These are phyloP conservation scores for Turnix velox DNA, from an alignment of 2,113 vertebrate genomes.

Conservation along the genomic window DNA sequence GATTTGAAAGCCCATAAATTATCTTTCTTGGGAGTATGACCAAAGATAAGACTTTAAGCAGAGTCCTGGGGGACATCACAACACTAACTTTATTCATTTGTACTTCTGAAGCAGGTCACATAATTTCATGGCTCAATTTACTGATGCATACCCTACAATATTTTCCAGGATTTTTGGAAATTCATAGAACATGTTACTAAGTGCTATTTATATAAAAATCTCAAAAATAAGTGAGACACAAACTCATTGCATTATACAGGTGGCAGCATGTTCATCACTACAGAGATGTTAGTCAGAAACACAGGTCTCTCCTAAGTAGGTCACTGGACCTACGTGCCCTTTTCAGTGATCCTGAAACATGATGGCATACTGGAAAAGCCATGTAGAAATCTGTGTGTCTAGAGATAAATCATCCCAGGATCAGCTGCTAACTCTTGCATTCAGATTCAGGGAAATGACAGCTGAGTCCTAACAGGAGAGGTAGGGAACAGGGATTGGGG, in stretches of 20 bases:
- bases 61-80: neutral
- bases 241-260: neutral
- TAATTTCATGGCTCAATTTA: neutral
- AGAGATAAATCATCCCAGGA: conserved; percentile 30
- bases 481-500: neutral
- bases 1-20: conserved; percentile 21
- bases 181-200: neutral
- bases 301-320: neutral
- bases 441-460: conserved; percentile 21
- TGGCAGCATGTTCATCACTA: neutral
- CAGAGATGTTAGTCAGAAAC: conserved; percentile 4
- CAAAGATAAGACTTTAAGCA: neutral
- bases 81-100: neutral
- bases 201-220: neutral
- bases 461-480: conserved; percentile 14
- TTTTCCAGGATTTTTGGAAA: neutral
- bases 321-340: conserved; percentile 48
- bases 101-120: neutral
- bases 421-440: conserved; percentile 9
- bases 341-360: conserved; percentile 57
- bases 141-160: neutral
- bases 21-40: neutral
- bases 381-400: neutral
- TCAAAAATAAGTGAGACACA: neutral
- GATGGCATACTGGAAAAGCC: conserved; percentile 33